phyloP scores from a whole-genome alignment of 2,797 vertebrate genomes.

The Alca torda region DNA sequence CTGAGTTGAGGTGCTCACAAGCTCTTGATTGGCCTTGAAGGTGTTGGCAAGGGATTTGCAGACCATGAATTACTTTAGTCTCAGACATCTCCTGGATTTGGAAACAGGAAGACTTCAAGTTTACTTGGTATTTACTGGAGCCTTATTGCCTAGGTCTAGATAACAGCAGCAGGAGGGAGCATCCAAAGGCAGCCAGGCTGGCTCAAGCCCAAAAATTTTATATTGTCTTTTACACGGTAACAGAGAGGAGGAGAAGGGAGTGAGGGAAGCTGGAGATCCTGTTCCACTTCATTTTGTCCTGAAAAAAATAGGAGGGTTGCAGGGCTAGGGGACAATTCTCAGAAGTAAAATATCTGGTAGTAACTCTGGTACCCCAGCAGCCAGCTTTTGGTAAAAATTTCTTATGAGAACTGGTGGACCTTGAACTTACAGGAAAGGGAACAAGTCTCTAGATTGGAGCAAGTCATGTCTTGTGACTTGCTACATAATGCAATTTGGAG shows the following conservation, averaged over 20 bases:
- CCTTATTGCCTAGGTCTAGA: background rate
- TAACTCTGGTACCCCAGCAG: background rate
- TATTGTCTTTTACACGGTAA: background rate
- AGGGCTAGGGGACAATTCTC: background rate
- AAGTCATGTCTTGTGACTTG: background rate
- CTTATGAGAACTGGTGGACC: background rate
- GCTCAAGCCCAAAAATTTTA: background rate
- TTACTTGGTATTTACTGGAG: background rate
- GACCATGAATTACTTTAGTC: background rate
- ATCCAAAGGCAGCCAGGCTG: background rate
- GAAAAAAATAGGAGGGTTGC: background rate
- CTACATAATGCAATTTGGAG: background rate
- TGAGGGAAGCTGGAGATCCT: background rate
- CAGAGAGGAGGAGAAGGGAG: background rate
- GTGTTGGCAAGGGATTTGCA: background rate
- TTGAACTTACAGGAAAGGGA: background rate
- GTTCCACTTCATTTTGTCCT: background rate
- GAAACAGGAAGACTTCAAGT: background rate
- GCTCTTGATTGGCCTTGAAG: background rate
- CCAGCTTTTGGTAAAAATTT: background rate
- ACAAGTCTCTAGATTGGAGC: background rate
- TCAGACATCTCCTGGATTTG: background rate
- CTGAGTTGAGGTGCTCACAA: background rate
- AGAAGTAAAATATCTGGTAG: background rate
- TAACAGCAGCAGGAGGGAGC: background rate